phyloP scores from a whole-genome alignment of 2,113 vertebrate species.

The Corynorhinus townsendii region DNA sequence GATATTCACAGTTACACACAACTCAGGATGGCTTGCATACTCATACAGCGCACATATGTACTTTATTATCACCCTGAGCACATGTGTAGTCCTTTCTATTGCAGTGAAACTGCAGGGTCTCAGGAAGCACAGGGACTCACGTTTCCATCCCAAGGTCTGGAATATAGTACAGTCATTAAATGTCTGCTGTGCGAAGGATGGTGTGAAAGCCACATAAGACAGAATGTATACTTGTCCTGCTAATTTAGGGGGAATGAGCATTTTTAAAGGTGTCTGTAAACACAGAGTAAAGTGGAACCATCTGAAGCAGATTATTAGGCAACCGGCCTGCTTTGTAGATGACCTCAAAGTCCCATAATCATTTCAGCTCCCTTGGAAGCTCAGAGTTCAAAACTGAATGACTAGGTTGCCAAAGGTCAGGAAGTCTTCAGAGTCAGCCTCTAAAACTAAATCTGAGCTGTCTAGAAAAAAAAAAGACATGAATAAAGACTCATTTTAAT shows the following conservation, averaged over 20 bases:
- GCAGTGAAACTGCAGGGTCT: neutral
- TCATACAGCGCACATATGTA: neutral
- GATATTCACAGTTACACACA: neutral
- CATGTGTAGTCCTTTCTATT: neutral
- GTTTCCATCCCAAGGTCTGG: neutral
- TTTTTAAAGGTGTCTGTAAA: neutral
- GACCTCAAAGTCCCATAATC: neutral
- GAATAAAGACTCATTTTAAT: constrained; percentile 30
- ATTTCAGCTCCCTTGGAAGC: neutral
- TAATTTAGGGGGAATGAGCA: neutral
- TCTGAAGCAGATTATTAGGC: neutral
- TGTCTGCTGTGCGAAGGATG: neutral
- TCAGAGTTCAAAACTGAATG: neutral
- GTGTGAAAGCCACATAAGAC: neutral
- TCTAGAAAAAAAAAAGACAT: neutral
- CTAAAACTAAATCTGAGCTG: constrained; percentile 19
- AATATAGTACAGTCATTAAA: neutral
- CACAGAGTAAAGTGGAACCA: neutral
- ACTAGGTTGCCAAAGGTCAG: neutral
- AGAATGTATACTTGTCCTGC: neutral
- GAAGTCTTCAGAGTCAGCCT: constrained; percentile 10
- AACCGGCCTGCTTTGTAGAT: neutral
- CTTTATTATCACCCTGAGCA: neutral
- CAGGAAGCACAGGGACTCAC: neutral
- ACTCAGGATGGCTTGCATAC: neutral